Evolutionary conservation across 2,113 vertebrate species (phyloP).

Genomic region (Sclerurus mexicanus): DNA sequence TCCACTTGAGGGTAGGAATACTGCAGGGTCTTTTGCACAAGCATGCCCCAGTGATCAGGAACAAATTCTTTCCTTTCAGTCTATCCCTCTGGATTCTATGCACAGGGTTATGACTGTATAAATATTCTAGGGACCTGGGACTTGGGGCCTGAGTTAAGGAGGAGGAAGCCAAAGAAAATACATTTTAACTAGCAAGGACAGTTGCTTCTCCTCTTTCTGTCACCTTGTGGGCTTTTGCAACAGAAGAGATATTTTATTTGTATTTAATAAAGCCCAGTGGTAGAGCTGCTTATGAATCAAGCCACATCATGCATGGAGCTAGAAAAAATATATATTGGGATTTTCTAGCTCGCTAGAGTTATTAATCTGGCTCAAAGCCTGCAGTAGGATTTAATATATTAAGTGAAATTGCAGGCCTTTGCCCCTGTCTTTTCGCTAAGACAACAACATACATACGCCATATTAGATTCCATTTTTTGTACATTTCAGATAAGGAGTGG

Average conservation of each 20-base stretch:
- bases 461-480: constrained; percentile 78
- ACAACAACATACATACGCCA: constrained; percentile 69
- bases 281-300: constrained; percentile 69
- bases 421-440: constrained; percentile 66
- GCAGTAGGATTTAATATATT: constrained; percentile 74
- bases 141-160: neutral
- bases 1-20: constrained; percentile 29
- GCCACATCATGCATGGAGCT: constrained; percentile 56
- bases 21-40: constrained; percentile 43
- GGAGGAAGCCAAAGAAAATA: constrained; percentile 36
- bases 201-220: neutral
- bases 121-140: constrained; percentile 48
- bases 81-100: neutral
- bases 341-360: constrained; percentile 62
- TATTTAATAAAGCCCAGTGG: constrained; percentile 73
- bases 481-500: constrained; percentile 76
- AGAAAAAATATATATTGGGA: constrained; percentile 59
- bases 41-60: neutral
- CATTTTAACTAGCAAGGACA: constrained; percentile 43
- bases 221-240: constrained; percentile 32
- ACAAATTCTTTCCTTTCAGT: constrained; percentile 49
- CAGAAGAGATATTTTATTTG: constrained; percentile 67
- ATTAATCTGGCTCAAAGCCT: constrained; percentile 76
- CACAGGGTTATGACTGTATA: constrained; percentile 31
- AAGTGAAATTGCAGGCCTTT: constrained; percentile 71